Base-by-base conservation (phyloP, 2,888 invertebrate genomes). In the Diadegma fenestrale region DNA sequence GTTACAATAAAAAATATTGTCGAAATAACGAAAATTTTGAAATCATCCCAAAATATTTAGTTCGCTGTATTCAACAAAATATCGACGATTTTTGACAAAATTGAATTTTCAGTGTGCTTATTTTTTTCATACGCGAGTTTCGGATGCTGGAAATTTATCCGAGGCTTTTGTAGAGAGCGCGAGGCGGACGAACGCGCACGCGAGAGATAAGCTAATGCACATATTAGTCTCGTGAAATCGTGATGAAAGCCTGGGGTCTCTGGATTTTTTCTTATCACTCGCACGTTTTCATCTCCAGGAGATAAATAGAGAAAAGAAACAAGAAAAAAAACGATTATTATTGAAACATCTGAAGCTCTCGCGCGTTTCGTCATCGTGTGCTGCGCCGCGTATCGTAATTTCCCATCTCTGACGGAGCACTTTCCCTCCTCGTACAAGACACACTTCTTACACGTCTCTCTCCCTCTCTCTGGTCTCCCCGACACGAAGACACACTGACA, bases 381-480 rank as follows among this genome's bases (percentile, higher is more conserved):
- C 61, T 72, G 68, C 78, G n/a, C 81, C 69, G 26, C 86, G 85
- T 88, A 88, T 88, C 88, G 83, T 88, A 87, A 87, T 87, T 88
- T 85, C 78, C 85, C 85, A 88, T 88, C 88, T 87, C 88, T 88
- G 88, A 88, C 87, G 80, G 73, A 87, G 87, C 88, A 87, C 87
- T 86, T 88, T 88, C 82, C 63, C 80, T 26, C 73, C 73, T 43
- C 64, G 45, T 51, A 41, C 30, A 72, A 75, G 75, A 51, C 75
- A 51, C 75, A 64, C 51, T 41, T 37, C 79, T 79, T 76, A 26
- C 58, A 14, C 26, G 26, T 26, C 48, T 5, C 48, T 26, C 12
- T 58, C n/a, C 26, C 54, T 58, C 14, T 26, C 37, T 37, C 37
- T 37, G 33, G 5, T 33, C 33, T 33, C 33, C 33, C 33, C 33